Percentiles rank a stretch among this genome's conserved stretches.
Evolutionary conservation across 2,888 invertebrate genomes (phyloP).

Genomic region (Tenthredo livida): DNA sequence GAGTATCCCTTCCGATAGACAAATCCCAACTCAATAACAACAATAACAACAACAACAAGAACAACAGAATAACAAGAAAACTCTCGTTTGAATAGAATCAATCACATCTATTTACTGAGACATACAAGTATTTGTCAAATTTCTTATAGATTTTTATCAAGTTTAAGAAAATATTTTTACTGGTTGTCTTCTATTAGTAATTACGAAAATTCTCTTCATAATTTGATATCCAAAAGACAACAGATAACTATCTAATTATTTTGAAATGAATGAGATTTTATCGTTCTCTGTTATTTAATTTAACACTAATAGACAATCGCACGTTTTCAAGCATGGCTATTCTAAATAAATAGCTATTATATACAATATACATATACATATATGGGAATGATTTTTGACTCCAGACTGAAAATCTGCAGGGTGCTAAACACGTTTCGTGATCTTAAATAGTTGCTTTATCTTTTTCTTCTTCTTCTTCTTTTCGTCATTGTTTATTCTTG

Average conservation of each 20-base stretch:
- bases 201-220: neutral
- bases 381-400: neutral
- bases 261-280: neutral
- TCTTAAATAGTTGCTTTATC: neutral
- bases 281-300: neutral
- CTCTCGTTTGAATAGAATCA: neutral
- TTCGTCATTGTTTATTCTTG: neutral
- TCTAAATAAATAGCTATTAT: neutral
- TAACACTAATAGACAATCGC: neutral
- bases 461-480: neutral
- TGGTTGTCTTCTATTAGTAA: neutral
- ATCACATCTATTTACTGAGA: neutral
- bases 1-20: neutral
- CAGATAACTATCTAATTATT: neutral
- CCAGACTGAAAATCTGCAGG: conserved; percentile 24
- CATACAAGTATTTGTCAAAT: neutral
- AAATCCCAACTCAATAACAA: neutral
- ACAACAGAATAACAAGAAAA: neutral
- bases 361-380: neutral
- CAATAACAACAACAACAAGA: neutral
- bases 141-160: neutral
- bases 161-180: neutral
- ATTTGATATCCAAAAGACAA: neutral
- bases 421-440: neutral
- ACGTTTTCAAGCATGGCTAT: neutral